Percentiles rank a stretch among this genome's conserved stretches.
Conservation (phyloP, 2,888 invertebrate genomes). For the Leptothorax acervorum region DNA sequence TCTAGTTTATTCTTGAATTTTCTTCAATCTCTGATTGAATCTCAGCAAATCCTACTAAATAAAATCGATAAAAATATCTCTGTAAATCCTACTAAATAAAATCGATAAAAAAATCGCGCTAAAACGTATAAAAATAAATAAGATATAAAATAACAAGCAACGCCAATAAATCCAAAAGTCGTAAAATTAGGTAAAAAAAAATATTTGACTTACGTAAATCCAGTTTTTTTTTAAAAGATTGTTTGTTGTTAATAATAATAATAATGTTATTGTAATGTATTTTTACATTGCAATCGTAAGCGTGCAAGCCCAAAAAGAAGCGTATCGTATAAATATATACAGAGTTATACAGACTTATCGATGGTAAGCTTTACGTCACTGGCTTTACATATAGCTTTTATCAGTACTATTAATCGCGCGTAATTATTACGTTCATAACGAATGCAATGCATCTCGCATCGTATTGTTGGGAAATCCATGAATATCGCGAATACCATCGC, state of each 20-base stretch:
- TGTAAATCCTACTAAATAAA: neutral
- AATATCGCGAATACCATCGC: neutral
- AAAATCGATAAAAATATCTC: neutral
- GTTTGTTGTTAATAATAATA: neutral
- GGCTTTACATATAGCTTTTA: constrained; percentile 51
- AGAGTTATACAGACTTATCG: constrained; percentile 40
- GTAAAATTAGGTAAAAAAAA: neutral
- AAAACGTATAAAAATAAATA: neutral
- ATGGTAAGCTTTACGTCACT: constrained; percentile 51
- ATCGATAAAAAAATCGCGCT: neutral
- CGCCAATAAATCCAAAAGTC: neutral
- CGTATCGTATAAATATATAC: neutral
- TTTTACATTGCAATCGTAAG: neutral
- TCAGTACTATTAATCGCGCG: constrained; percentile 61
- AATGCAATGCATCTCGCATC: constrained; percentile 21
- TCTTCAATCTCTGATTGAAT: neutral
- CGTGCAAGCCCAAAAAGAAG: neutral
- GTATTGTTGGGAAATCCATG: constrained; percentile 1
- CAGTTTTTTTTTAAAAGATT: neutral
- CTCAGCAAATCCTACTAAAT: neutral
- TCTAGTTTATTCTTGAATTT: neutral
- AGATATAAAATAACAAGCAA: neutral
- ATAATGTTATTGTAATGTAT: neutral
- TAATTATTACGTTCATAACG: constrained; percentile 56
- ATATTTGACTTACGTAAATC: neutral